Base-by-base conservation (phyloP, 2,113 vertebrate species). In the Anolis carolinensis region DNA sequence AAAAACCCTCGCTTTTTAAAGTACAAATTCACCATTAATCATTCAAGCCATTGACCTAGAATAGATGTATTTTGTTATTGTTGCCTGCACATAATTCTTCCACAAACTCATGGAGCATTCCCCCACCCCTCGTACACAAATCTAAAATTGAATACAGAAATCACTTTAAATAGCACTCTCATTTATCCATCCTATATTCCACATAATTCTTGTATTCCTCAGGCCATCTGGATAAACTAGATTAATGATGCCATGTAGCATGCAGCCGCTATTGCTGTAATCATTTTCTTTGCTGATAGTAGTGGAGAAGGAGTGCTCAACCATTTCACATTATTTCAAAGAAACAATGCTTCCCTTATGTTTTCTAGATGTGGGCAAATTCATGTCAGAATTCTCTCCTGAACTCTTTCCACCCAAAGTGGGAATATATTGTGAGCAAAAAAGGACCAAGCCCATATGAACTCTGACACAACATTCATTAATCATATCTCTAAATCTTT, bases 211-310 rank as follows among this genome's bases (percentile, higher is more conserved):
- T 86, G 36, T 81, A 74, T 48, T 65, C 59, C 70, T 86, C 70
- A 48, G 55, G 39, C 30, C 85, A 86, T 86, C 77, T 80, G 84
- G 68, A 80, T 86, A 86, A 80, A 80, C 52, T 86, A 86, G 65
- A 80, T 86, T 80, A 86, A 81, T 73, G n/a, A 62, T 74, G 23
- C 39, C 9, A 23, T 81, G 25, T 62, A 65, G 76, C 32, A 83
- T 50, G 62, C 44, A 84, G 34, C 34, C 62, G 39, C n/a, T 67
- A 7, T 55, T 84, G 48, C 68, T 74, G 63, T 74, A 84, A 80
- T 75, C 52, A 52, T 68, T 88, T 79, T 79, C n/a, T 63, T 72
- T 63, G 25, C 10, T 72, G 36, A 79, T 30, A 55, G 63, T 27
- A 27, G 18, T 55, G 36, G 10, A 68, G 10, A 82, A 82, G 50